phyloP scores from a whole-genome alignment of 2,888 invertebrate genomes.

The Synergus itoensis region DNA sequence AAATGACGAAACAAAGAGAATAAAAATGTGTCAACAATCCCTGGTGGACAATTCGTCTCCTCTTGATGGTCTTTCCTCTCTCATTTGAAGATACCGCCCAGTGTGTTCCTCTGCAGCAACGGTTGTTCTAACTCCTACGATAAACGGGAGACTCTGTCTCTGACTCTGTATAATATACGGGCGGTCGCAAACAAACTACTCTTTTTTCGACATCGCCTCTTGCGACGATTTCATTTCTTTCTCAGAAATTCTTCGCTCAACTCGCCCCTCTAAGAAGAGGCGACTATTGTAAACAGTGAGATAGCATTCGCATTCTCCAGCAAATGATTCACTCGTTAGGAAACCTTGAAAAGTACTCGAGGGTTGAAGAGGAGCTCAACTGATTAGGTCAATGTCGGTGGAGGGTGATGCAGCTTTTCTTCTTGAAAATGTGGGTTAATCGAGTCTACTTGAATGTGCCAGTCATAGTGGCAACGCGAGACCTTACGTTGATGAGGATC shows the following conservation, averaged over 20 bases:
- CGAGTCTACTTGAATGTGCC: not conserved
- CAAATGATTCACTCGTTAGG: constrained; percentile 18
- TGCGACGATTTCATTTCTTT: not conserved
- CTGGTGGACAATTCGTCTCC: constrained; percentile 42
- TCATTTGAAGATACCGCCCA: constrained; percentile 9
- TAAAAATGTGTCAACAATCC: constrained; percentile 45
- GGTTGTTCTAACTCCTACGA: constrained; percentile 69
- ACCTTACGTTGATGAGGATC: not conserved
- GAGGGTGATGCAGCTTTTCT: not conserved
- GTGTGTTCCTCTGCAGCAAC: constrained; percentile 45
- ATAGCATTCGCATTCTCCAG: not conserved
- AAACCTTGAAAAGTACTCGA: not conserved
- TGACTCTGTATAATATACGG: constrained; percentile 51
- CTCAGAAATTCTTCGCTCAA: not conserved
- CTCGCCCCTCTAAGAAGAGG: not conserved
- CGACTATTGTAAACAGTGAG: constrained; percentile 25
- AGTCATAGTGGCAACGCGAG: not conserved
- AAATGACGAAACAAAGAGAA: constrained; percentile 37
- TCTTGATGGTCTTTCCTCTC: constrained; percentile 3
- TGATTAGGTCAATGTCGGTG: not conserved
- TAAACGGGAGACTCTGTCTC: constrained; percentile 66
- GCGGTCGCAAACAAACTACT: constrained; percentile 65
- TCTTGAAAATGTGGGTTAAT: not conserved
- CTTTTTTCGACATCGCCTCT: not conserved
- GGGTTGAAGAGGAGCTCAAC: not conserved